A percentile compares a stretch with the other conserved stretches of the same genome.
Evolutionary conservation across 2,797 vertebrate genomes (phyloP).

Genomic region (Perodicticus potto): DNA sequence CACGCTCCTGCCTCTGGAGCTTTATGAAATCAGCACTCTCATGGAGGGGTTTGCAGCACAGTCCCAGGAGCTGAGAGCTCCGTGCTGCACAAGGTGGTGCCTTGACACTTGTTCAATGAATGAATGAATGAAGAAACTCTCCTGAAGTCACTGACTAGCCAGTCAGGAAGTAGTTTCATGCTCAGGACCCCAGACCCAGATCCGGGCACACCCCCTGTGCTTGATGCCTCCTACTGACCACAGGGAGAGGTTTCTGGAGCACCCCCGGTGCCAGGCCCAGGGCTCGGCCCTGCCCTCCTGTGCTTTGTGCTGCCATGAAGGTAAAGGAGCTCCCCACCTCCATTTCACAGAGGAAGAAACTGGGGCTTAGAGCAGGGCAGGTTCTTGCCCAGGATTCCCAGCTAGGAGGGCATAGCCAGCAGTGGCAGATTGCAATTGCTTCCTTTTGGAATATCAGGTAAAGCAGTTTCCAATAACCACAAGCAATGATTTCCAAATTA

Average conservation of each 20-base stretch:
- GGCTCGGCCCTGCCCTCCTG: not conserved
- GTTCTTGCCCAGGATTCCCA: accelerated
- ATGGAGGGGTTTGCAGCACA: accelerated
- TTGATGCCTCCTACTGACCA: not conserved
- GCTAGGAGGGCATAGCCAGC: not conserved
- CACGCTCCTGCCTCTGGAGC: not conserved
- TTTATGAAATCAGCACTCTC: not conserved
- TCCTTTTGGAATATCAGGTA: not conserved
- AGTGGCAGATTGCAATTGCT: too few species aligned
- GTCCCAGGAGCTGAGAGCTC: too few species aligned
- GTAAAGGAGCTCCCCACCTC: not conserved
- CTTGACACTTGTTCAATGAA: not conserved
- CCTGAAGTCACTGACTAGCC: not conserved
- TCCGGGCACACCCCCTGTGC: accelerated
- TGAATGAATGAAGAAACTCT: not conserved
- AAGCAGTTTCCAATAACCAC: conserved; percentile 48
- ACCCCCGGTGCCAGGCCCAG: accelerated
- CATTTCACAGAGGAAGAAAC: not conserved
- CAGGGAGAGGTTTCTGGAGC: not conserved
- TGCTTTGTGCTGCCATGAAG: accelerated
- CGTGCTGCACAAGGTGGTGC: not conserved
- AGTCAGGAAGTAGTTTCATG: not conserved
- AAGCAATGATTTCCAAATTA: conserved; percentile 64
- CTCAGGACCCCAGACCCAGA: not conserved
- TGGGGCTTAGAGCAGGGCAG: not conserved